Percentiles rank a stretch among this genome's conserved stretches.
These are phyloP conservation scores for Cygnus atratus DNA, from an alignment of 2,113 vertebrate genomes.

Conservation along the genomic window DNA sequence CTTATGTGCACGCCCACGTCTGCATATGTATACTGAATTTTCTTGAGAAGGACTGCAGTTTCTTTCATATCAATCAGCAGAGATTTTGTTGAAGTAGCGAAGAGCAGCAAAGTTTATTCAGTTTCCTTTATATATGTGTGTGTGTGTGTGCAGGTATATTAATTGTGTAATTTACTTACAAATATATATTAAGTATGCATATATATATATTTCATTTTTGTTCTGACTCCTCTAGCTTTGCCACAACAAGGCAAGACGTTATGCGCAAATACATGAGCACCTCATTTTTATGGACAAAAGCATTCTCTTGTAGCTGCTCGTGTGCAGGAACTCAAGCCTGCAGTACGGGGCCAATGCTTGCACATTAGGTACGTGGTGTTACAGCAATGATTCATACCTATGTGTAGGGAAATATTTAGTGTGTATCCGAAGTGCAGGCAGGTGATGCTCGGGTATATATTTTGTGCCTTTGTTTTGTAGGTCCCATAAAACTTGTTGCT, in stretches of 20 bases:
- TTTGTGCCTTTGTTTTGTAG: background rate
- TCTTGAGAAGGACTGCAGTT: background rate
- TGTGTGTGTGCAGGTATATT: too few relatives aligned
- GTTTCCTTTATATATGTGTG: background rate
- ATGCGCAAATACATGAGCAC: background rate
- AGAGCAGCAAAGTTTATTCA: background rate
- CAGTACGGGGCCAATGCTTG: background rate
- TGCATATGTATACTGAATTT: rapidly evolving
- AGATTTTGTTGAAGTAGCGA: background rate
- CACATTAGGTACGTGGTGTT: background rate
- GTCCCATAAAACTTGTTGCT: rapidly evolving
- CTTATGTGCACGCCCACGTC: rapidly evolving
- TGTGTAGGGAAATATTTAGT: rapidly evolving
- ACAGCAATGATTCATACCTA: rapidly evolving
- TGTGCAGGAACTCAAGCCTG: background rate
- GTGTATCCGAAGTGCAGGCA: rapidly evolving
- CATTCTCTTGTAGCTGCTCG: rapidly evolving
- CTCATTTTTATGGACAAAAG: rapidly evolving
- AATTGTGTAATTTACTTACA: background rate
- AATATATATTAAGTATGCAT: background rate
- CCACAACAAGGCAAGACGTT: background rate
- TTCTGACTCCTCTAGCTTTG: background rate
- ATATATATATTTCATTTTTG: background rate
- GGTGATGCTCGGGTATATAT: rapidly evolving
- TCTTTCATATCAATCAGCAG: rapidly evolving